Evolutionary conservation across 2,797 vertebrate genomes (phyloP).

Genomic region (Iguana delicatissima): DNA sequence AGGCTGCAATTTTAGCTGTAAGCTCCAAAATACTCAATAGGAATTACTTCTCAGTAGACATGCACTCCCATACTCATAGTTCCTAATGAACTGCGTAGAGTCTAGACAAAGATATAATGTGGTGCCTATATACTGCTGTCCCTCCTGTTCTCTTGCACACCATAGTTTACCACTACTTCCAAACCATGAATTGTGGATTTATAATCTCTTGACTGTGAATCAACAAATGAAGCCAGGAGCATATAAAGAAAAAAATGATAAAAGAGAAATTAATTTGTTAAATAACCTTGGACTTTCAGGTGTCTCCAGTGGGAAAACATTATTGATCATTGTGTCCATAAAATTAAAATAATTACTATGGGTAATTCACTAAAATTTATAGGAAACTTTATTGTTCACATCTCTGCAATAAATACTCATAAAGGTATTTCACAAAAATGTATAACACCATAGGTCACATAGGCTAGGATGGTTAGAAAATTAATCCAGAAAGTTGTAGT

Average conservation of each 20-base stretch:
- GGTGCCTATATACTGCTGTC: too few species aligned
- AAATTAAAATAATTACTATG: background rate
- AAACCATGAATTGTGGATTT: background rate
- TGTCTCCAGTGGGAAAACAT: background rate
- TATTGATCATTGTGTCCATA: background rate
- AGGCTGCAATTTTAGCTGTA: background rate
- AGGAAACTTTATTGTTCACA: background rate
- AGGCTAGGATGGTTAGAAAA: too few species aligned
- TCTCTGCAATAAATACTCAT: too few species aligned
- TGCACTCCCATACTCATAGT: background rate
- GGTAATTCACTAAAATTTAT: background rate
- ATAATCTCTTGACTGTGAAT: background rate
- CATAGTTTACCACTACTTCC: background rate
- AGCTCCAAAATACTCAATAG: background rate
- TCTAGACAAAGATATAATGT: background rate
- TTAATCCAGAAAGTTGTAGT: too few species aligned
- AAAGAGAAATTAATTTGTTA: slow-evolving; percentile 3
- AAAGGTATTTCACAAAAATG: too few species aligned
- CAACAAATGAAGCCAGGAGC: background rate
- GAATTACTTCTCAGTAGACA: background rate
- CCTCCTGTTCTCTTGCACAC: background rate
- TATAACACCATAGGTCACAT: too few species aligned
- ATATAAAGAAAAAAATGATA: background rate
- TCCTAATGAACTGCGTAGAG: background rate
- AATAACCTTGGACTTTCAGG: background rate